Evolutionary conservation across 2,888 invertebrate genomes (phyloP).

Genomic region (Strigamia transsilvanica): DNA sequence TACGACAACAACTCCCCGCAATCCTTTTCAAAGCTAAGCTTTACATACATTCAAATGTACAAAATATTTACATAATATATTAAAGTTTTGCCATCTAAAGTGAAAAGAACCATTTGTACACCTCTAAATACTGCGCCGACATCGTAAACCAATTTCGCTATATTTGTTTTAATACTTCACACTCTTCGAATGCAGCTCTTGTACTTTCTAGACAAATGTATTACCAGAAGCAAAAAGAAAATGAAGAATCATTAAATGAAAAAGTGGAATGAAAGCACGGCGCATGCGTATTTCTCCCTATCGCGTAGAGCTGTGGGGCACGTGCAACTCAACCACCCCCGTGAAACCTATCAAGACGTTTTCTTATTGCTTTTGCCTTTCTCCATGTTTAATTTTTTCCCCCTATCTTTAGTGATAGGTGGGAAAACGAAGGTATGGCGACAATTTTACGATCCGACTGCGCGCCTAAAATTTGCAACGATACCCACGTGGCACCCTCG

Average conservation of each 20-base stretch:
- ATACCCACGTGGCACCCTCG: constrained; percentile 32
- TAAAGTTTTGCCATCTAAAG: no score
- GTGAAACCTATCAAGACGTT: constrained; percentile 47
- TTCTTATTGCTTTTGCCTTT: constrained; percentile 40
- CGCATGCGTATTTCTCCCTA: constrained; percentile 27
- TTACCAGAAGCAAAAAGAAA: constrained; percentile 42
- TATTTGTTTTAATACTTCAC: no score
- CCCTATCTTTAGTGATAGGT: constrained; percentile 45
- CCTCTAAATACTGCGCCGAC: no score
- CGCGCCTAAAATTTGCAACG: constrained; percentile 21
- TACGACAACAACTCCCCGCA: no score
- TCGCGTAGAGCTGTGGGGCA: constrained; percentile 42
- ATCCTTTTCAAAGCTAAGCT: no score
- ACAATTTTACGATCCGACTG: constrained; percentile 39
- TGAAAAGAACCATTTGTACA: no score
- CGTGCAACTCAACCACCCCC: constrained; percentile 40
- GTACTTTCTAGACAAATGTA: background rate
- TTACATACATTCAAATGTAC: no score
- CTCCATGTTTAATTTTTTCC: constrained; percentile 39
- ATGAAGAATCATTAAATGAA: constrained; percentile 41
- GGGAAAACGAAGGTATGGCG: constrained; percentile 29
- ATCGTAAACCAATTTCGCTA: no score
- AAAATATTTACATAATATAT: no score
- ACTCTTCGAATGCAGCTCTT: background rate
- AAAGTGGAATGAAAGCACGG: constrained; percentile 23